Percentiles rank a stretch among this genome's conserved stretches.
These are phyloP conservation scores for Calyptomena viridis DNA, from an alignment of 2,113 vertebrate species.

Conservation along the genomic window DNA sequence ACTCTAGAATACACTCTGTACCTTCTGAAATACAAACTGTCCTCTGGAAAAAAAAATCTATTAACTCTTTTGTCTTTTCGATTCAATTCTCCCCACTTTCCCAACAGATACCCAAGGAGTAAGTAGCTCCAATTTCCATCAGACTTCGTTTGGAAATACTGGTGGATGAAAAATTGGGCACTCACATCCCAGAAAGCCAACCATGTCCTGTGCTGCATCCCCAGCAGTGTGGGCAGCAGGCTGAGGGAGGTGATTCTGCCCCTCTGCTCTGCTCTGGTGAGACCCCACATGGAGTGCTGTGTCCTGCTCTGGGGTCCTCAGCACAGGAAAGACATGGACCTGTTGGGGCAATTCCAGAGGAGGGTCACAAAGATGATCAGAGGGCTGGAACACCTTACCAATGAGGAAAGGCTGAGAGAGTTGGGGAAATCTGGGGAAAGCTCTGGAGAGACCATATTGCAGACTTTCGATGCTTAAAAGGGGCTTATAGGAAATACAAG, in stretches of 20 bases:
- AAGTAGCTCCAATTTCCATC: background rate
- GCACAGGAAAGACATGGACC: accelerated
- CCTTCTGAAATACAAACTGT: background rate
- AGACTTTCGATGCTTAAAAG: background rate
- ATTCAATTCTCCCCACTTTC: background rate
- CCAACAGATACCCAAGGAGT: background rate
- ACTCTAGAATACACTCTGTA: background rate
- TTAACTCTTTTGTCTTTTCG: background rate
- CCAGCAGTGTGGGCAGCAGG: accelerated
- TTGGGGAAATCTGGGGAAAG: background rate
- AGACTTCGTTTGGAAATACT: background rate
- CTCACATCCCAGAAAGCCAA: background rate
- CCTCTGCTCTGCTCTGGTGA: background rate
- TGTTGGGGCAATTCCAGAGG: background rate
- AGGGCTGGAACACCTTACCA: background rate
- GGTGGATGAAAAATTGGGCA: background rate
- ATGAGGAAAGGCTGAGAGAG: background rate
- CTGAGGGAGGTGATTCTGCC: accelerated
- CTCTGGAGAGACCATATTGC: accelerated
- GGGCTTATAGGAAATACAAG: background rate
- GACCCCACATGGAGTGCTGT: background rate
- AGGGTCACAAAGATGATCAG: background rate
- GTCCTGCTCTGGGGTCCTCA: background rate
- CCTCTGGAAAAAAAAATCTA: background rate
- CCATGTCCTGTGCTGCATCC: background rate